Evolutionary conservation across 1,140 invertebrate species (phyloP).

Genomic region (Neodiprion fabricii): DNA sequence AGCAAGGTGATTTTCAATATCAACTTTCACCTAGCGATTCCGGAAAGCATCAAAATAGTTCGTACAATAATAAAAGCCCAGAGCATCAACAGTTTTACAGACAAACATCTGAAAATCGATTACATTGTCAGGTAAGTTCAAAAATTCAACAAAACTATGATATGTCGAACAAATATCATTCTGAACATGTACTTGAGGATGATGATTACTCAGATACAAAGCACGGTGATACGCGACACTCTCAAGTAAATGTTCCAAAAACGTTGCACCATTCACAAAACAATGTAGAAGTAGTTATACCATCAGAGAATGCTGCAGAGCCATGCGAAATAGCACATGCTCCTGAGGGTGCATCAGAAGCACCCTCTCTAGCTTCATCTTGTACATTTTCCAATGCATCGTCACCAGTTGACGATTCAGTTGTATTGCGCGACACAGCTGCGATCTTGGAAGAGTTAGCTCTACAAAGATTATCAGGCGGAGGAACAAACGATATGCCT

Average conservation of each 20-base stretch:
- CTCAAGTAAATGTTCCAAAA: not conserved
- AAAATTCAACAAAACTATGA: conserved; percentile 22
- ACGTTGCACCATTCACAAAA: conserved; percentile 21
- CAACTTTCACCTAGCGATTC: conserved; percentile 19
- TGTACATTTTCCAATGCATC: conserved; percentile 48
- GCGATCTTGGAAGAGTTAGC: conserved; percentile 54
- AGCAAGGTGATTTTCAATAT: not conserved
- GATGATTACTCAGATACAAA: not conserved
- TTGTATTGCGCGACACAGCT: conserved; percentile 53
- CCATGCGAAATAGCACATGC: conserved; percentile 52
- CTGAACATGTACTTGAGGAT: not conserved
- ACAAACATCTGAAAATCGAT: not conserved
- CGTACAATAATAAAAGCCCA: conserved; percentile 21
- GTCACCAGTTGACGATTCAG: conserved; percentile 45
- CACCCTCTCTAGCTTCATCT: conserved; percentile 43
- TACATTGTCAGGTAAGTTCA: not conserved
- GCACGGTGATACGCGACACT: not conserved
- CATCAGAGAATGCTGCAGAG: conserved; percentile 54
- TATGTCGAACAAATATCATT: not conserved
- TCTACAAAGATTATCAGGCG: conserved; percentile 51
- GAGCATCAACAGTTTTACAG: conserved; percentile 25
- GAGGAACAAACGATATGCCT: conserved; percentile 34
- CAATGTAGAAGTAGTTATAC: conserved; percentile 42
- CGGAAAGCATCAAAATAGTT: conserved; percentile 11
- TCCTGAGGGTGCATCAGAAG: conserved; percentile 50